phyloP scores from a whole-genome alignment of 2,888 invertebrate genomes.

The Platerodrilus igneus region DNA sequence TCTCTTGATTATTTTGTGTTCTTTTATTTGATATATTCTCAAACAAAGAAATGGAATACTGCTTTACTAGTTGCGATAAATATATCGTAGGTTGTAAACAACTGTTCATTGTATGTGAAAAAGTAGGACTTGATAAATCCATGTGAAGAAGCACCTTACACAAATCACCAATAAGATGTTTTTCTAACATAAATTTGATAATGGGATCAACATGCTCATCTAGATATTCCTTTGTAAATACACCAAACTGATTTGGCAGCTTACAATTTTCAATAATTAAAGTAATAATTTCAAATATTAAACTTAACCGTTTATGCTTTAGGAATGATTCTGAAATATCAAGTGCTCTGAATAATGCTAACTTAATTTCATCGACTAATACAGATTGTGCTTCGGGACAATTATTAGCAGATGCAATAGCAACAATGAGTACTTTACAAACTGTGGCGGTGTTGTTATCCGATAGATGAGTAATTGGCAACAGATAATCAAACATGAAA shows the following conservation, averaged over 20 bases:
- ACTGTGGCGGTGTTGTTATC: constrained; percentile 66
- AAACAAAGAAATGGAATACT: constrained; percentile 53
- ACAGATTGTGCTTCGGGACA: constrained; percentile 70
- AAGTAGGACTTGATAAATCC: constrained; percentile 74
- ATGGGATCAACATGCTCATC: constrained; percentile 62
- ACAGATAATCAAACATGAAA: constrained; percentile 69
- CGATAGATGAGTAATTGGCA: constrained; percentile 57
- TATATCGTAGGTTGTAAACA: constrained; percentile 77
- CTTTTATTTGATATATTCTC: constrained; percentile 48
- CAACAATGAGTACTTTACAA: constrained; percentile 69
- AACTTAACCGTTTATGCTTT: constrained; percentile 71
- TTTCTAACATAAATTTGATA: constrained; percentile 66
- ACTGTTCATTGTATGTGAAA: constrained; percentile 71
- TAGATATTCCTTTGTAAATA: constrained; percentile 38
- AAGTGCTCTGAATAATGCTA: constrained; percentile 63
- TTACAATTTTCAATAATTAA: constrained; percentile 80
- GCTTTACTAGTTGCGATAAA: constrained; percentile 70
- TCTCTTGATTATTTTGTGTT: constrained; percentile 42
- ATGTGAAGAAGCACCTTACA: constrained; percentile 74
- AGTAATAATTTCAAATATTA: constrained; percentile 67
- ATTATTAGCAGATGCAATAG: constrained; percentile 75
- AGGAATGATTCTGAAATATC: constrained; percentile 65
- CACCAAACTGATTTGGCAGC: constrained; percentile 48
- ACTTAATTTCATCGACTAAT: constrained; percentile 69
- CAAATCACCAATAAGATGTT: constrained; percentile 72